phyloP scores from a whole-genome alignment of 2,888 invertebrate species.

The Agrochola litura region DNA sequence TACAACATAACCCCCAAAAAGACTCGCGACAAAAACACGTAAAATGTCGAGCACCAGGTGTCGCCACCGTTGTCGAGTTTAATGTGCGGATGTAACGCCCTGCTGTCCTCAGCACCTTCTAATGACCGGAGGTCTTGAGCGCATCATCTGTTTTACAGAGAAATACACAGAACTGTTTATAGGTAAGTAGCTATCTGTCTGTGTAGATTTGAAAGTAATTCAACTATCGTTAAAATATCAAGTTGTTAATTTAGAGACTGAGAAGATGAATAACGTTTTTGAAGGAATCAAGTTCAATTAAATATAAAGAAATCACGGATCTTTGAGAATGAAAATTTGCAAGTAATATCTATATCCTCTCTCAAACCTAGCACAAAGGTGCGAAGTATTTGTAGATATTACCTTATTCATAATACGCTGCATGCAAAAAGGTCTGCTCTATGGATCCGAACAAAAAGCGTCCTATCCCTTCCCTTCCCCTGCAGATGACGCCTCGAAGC shows the following conservation, averaged over 20 bases:
- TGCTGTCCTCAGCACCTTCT: constrained; percentile 6
- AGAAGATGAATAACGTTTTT: no score
- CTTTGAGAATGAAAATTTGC: not conserved
- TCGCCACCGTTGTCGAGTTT: constrained; percentile 25
- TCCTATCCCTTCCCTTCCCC: constrained; percentile 34
- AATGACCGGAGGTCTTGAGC: constrained; percentile 22
- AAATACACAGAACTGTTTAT: not conserved
- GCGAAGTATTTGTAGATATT: constrained; percentile 27
- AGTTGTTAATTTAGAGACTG: not conserved
- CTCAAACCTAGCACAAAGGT: not conserved
- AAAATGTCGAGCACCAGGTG: constrained; percentile 51
- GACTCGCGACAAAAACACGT: constrained; percentile 47
- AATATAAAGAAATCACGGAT: not conserved
- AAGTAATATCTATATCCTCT: constrained; percentile 5
- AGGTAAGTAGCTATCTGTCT: not conserved
- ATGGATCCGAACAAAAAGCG: constrained; percentile 48
- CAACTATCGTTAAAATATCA: not conserved
- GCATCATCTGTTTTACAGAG: not conserved
- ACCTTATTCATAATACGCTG: constrained; percentile 47
- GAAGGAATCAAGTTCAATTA: not conserved
- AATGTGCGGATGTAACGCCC: constrained; percentile 28
- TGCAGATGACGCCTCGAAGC: constrained; percentile 63
- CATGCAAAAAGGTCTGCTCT: constrained; percentile 44
- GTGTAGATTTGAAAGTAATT: not conserved
- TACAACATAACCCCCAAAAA: not conserved